Evolutionary conservation across 2,113 vertebrate species (phyloP).

Genomic region (Antennarius striatus): DNA sequence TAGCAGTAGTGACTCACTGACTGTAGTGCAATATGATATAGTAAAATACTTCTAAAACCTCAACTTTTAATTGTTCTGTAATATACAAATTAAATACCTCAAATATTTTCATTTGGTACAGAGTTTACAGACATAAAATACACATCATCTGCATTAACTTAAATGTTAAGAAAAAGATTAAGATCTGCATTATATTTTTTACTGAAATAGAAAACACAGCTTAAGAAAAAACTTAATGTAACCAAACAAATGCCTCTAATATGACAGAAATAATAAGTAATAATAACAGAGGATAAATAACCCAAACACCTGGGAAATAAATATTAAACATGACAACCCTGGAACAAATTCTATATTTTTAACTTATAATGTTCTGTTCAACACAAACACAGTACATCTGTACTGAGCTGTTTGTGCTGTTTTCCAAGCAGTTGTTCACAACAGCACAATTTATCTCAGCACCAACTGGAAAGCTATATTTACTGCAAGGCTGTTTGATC

Average conservation of each 20-base stretch:
- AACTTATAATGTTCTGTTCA: background rate
- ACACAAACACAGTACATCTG: background rate
- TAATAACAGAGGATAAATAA: slow-evolving; percentile 1
- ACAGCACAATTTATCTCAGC: too few species aligned
- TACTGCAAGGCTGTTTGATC: background rate
- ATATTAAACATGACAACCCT: background rate
- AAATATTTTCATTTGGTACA: slow-evolving; percentile 16
- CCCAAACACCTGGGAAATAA: background rate
- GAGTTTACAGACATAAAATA: slow-evolving; percentile 12
- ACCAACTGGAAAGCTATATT: too few species aligned
- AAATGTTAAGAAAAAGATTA: background rate
- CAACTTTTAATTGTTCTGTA: background rate
- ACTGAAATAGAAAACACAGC: too few species aligned
- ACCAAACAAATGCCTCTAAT: too few species aligned
- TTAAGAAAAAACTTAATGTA: too few species aligned
- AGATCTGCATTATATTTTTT: too few species aligned
- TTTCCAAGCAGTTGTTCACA: background rate
- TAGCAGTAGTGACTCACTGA: slow-evolving; percentile 41
- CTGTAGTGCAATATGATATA: slow-evolving; percentile 27
- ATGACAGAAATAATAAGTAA: background rate
- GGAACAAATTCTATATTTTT: slow-evolving; percentile 3
- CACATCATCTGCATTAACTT: slow-evolving; percentile 4
- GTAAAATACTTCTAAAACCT: slow-evolving; percentile 5
- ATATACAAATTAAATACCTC: slow-evolving; percentile 5
- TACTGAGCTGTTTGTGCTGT: too few species aligned